A percentile compares a stretch with the other conserved stretches of the same genome.
These are phyloP conservation scores for Ia io DNA, from an alignment of 2,113 vertebrate species.

Conservation along the genomic window DNA sequence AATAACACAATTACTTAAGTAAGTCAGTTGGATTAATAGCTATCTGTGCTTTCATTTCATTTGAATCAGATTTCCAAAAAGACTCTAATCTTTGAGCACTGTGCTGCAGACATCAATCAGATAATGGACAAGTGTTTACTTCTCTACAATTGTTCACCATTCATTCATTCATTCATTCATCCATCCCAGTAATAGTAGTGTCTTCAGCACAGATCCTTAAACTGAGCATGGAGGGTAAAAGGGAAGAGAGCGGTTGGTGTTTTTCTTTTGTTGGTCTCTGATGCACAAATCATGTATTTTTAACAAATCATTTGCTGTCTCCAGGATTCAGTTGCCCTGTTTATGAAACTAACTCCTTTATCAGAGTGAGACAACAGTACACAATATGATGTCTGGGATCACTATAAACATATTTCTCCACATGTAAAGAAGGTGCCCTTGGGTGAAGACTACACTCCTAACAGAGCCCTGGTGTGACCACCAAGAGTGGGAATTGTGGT, in stretches of 20 bases:
- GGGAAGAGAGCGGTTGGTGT: not conserved
- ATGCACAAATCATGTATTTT: not conserved
- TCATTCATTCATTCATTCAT: not conserved
- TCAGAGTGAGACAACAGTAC: not conserved
- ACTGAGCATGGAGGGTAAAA: not conserved
- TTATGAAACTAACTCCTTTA: not conserved
- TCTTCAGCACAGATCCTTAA: not conserved
- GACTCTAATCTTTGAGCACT: not conserved
- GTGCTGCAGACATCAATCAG: not conserved
- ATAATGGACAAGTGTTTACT: not conserved
- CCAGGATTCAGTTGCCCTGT: not conserved
- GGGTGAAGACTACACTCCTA: not conserved
- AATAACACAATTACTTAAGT: not conserved
- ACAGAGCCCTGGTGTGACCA: not conserved
- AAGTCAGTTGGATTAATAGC: not conserved
- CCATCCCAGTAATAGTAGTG: not conserved
- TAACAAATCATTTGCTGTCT: not conserved
- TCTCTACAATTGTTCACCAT: not conserved
- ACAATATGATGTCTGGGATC: not conserved
- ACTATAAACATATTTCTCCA: not conserved
- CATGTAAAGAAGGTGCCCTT: not conserved
- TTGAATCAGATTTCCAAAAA: not conserved
- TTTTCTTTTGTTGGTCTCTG: not conserved
- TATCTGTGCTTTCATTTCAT: not conserved
- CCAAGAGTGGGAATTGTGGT: not conserved